Conservation (phyloP, 2,113 vertebrate species). For the Gnathonemus longibarbis region DNA sequence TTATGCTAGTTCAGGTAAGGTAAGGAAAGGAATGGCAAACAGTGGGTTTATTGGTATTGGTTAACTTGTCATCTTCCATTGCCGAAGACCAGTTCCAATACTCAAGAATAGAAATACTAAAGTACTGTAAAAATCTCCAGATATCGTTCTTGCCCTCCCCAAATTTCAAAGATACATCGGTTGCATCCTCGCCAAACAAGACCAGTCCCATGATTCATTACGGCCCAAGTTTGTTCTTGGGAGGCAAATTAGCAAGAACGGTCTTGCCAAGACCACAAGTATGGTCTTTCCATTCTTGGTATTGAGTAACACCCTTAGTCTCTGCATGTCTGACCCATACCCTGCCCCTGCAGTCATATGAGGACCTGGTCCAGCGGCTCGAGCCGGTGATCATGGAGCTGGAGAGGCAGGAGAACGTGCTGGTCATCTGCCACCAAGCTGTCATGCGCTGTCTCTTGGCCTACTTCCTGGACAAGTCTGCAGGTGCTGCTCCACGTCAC, state of each 20-base stretch:
- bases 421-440: constrained; percentile 96
- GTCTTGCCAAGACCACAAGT: not conserved
- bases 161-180: not conserved
- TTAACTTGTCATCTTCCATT: not conserved
- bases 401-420: constrained; percentile 92
- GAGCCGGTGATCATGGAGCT: constrained; percentile 98
- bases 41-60: not conserved
- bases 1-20: not conserved
- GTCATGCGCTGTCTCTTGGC: constrained; percentile 96
- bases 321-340: not conserved
- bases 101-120: not conserved
- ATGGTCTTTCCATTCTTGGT: not conserved
- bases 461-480: constrained; percentile 93
- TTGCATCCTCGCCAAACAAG: not conserved
- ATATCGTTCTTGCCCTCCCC: not conserved
- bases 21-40: not conserved
- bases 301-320: not conserved
- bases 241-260: not conserved
- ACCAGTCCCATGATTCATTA: not conserved
- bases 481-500: constrained; percentile 57
- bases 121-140: not conserved
- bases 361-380: constrained; percentile 91
- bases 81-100: not conserved
- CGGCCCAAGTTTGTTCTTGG: not conserved
- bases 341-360: constrained; percentile 73